Conservation (phyloP, 2,113 vertebrate genomes). For the Gnathonemus longibarbis region DNA sequence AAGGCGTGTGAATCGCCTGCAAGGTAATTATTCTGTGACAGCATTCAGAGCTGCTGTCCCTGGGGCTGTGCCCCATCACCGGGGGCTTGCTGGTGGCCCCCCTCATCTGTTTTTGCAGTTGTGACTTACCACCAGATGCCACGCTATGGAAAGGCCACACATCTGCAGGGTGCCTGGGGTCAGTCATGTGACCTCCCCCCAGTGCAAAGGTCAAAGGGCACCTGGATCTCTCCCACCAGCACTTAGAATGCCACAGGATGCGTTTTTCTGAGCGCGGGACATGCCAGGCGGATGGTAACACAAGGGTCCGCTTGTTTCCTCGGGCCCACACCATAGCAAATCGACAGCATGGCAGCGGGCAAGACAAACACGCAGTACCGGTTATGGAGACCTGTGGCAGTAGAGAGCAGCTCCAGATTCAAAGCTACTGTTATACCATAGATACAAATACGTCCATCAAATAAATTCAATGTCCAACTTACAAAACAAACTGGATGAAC, state of each 20-base stretch:
- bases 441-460: neutral
- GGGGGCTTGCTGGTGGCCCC: neutral
- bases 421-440: neutral
- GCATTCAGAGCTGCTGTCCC: neutral
- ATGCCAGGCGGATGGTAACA: neutral
- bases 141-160: neutral
- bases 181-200: slow-evolving; percentile 9
- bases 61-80: neutral
- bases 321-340: neutral
- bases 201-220: slow-evolving; percentile 16
- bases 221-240: neutral
- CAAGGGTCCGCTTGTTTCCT: slow-evolving; percentile 1
- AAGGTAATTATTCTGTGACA: neutral
- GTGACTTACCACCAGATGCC: neutral
- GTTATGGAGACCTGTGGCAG: neutral
- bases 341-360: neutral
- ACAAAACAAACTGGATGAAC: neutral
- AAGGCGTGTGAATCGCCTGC: neutral
- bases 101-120: neutral
- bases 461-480: neutral
- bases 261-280: neutral
- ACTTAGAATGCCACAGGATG: neutral
- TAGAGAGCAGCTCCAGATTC: neutral
- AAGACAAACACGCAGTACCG: neutral
- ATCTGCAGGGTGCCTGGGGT: slow-evolving; percentile 14